A percentile compares a stretch with the other conserved stretches of the same genome.
These are phyloP conservation scores for Zootermopsis nevadensis DNA, from an alignment of 2,888 invertebrate species.

Conservation along the genomic window DNA sequence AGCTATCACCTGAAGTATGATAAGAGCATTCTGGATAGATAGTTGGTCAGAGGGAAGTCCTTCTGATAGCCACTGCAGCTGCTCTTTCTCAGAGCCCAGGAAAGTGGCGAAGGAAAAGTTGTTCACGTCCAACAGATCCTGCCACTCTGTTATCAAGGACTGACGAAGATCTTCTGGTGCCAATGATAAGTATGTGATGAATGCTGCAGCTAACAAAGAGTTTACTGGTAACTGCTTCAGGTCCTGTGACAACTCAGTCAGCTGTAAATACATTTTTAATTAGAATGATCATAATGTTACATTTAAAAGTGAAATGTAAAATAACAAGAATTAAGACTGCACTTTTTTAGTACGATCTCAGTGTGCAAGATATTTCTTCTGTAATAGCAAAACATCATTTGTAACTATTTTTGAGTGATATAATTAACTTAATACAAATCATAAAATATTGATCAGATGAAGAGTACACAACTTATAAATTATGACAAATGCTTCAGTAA, in stretches of 20 bases:
- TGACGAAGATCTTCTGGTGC: constrained; percentile 77
- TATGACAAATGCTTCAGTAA: too few species aligned
- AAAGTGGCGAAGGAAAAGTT: constrained; percentile 69
- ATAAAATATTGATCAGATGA: too few species aligned
- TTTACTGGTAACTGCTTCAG: constrained; percentile 72
- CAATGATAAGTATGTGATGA: constrained; percentile 79
- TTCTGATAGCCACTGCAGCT: constrained; percentile 86
- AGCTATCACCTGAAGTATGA: constrained; percentile 75
- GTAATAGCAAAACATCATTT: too few species aligned
- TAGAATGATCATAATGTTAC: too few species aligned
- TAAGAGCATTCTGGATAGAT: constrained; percentile 84
- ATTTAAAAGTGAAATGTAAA: too few species aligned
- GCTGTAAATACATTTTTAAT: constrained; percentile 62
- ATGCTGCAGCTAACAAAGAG: constrained; percentile 80
- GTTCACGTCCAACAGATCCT: constrained; percentile 57
- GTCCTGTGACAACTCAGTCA: constrained; percentile 71
- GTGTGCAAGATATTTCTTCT: too few species aligned
- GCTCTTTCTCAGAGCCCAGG: constrained; percentile 77
- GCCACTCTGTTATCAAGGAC: constrained; percentile 64
- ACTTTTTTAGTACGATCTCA: too few species aligned
- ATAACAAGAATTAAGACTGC: too few species aligned
- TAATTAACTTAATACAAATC: too few species aligned
- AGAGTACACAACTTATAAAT: too few species aligned
- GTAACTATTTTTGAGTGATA: too few species aligned
- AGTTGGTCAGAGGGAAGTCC: constrained; percentile 84